These are phyloP conservation scores for Cyclura pinguis DNA, from an alignment of 2,797 vertebrate genomes.

Conservation along the genomic window DNA sequence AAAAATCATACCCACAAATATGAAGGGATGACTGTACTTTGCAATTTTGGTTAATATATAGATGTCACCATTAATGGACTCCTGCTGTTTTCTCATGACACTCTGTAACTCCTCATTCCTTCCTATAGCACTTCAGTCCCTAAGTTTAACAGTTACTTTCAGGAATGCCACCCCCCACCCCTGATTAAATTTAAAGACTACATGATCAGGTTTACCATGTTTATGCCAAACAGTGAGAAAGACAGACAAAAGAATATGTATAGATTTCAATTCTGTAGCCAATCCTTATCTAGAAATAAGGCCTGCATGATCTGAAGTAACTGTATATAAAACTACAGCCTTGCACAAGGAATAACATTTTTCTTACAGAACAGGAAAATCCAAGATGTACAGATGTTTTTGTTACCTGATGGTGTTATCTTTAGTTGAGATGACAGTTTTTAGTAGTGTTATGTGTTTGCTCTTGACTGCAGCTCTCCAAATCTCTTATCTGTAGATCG, in stretches of 20 bases:
- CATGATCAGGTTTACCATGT: background rate
- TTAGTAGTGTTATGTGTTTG: background rate
- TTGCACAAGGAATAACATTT: background rate
- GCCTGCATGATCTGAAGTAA: background rate
- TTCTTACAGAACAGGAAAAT: background rate
- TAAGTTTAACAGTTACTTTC: too few relatives aligned
- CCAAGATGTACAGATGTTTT: background rate
- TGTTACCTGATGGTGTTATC: background rate
- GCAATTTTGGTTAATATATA: background rate
- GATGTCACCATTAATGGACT: too few relatives aligned
- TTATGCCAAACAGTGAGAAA: background rate
- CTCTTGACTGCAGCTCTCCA: constrained; percentile 6
- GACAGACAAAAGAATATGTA: background rate
- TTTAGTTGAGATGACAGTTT: background rate
- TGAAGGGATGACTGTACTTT: too few relatives aligned
- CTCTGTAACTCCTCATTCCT: background rate
- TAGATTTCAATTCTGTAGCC: too few relatives aligned
- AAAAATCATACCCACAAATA: too few relatives aligned
- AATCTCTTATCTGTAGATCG: constrained; percentile 82
- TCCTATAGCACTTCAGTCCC: background rate
- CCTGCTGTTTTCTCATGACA: background rate
- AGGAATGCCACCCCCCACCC: background rate
- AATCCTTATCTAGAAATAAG: background rate
- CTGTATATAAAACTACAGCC: background rate
- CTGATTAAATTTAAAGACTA: background rate